These are phyloP conservation scores for Alaudala cheleensis DNA, from an alignment of 2,113 vertebrate species.

Conservation along the genomic window DNA sequence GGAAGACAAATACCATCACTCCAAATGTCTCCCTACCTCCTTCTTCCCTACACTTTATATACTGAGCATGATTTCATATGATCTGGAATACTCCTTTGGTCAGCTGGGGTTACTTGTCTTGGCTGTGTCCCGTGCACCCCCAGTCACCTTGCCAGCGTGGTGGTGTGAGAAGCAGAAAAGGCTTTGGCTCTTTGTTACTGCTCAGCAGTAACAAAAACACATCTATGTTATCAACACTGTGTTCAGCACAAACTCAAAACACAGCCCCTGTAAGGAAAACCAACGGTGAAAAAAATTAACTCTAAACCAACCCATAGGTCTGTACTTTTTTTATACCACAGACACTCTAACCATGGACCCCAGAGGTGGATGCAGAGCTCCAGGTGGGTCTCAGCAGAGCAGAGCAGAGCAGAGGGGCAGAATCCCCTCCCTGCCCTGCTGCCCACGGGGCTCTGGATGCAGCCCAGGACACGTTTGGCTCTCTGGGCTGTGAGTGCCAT, in stretches of 20 bases:
- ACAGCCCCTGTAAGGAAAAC: background rate
- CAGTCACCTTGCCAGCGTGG: rapidly evolving
- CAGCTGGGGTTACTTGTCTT: background rate
- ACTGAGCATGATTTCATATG: background rate
- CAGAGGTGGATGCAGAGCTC: background rate
- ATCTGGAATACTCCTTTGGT: background rate
- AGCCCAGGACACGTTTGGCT: background rate
- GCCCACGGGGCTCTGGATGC: background rate
- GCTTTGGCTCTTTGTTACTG: background rate
- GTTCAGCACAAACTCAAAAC: background rate
- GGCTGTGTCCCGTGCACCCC: background rate
- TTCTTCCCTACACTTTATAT: background rate
- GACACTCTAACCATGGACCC: background rate
- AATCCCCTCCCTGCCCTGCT: background rate
- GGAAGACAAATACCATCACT: background rate
- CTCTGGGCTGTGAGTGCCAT: background rate
- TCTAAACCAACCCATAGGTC: background rate
- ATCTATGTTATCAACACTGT: background rate
- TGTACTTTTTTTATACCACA: background rate
- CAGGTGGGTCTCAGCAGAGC: background rate
- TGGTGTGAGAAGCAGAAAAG: background rate
- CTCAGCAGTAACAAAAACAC: background rate
- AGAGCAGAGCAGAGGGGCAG: background rate
- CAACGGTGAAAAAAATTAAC: background rate
- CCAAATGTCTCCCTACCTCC: background rate